Percentiles rank a stretch among this genome's conserved stretches.
phyloP scores from a whole-genome alignment of 2,113 vertebrate genomes.

The Gymnogyps californianus region DNA sequence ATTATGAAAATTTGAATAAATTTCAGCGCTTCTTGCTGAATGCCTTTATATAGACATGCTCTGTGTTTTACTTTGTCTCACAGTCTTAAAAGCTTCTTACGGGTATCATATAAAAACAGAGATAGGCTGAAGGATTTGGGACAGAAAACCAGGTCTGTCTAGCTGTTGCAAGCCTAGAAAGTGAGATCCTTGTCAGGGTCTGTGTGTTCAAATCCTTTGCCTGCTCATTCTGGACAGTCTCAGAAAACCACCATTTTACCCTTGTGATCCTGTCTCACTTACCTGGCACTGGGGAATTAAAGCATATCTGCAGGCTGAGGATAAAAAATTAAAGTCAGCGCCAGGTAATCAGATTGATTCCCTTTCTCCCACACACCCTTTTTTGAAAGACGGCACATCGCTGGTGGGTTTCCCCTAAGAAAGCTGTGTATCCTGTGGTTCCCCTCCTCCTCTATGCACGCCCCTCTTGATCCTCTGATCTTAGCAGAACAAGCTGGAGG shows the following conservation, averaged over 20 bases:
- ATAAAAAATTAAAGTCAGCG: not conserved
- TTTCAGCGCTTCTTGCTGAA: slow-evolving; percentile 40
- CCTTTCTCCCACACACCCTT: not conserved
- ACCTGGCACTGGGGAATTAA: not conserved
- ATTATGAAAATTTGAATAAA: slow-evolving; percentile 66
- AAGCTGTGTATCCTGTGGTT: not conserved
- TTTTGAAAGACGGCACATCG: not conserved
- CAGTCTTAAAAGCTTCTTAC: not conserved
- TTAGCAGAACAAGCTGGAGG: not conserved
- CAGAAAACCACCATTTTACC: not conserved
- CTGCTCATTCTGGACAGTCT: not conserved
- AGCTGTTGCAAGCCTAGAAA: not conserved
- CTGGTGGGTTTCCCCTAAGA: not conserved
- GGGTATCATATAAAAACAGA: not conserved
- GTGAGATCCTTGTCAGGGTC: not conserved
- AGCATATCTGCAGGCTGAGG: not conserved
- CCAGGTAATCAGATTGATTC: not conserved
- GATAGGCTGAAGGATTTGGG: not conserved
- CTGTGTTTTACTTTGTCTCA: not conserved
- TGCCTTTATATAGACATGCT: not conserved
- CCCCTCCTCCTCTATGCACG: fast-evolving
- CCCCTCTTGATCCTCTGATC: not conserved
- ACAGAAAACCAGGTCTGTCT: not conserved
- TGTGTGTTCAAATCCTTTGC: not conserved
- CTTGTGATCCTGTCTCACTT: not conserved